phyloP scores from a whole-genome alignment of 23 tunicate species.

The Aplidium turbinatum region DNA sequence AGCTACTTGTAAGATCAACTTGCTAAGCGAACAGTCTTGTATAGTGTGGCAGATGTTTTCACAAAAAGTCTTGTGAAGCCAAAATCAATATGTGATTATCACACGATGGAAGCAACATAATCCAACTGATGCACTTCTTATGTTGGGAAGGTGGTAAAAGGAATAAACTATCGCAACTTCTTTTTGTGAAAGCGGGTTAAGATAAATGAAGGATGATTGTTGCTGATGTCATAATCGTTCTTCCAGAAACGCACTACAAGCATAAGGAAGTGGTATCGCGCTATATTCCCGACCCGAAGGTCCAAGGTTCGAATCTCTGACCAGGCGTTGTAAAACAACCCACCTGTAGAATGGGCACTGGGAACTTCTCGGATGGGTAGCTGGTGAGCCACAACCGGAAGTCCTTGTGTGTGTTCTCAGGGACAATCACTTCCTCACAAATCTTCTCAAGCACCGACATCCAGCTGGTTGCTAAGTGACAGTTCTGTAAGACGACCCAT shows the following conservation, averaged over 20 bases:
- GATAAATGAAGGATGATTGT: too few relatives aligned
- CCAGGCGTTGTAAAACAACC: neutral
- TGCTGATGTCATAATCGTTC: neutral
- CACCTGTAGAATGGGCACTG: constrained; percentile 93
- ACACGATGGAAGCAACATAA: too few relatives aligned
- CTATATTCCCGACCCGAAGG: neutral
- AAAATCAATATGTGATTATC: too few relatives aligned
- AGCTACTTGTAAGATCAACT: too few relatives aligned
- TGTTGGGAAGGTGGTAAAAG: too few relatives aligned
- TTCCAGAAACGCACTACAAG: neutral
- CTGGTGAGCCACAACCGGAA: constrained; percentile 94
- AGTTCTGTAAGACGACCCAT: constrained; percentile 96
- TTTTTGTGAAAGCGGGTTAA: too few relatives aligned
- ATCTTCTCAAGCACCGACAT: constrained; percentile 84
- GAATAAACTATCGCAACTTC: too few relatives aligned
- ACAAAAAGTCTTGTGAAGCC: too few relatives aligned
- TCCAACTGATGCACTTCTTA: too few relatives aligned
- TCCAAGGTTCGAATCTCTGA: neutral
- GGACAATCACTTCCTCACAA: constrained; percentile 87
- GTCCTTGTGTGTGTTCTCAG: constrained; percentile 81
- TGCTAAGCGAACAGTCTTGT: too few relatives aligned
- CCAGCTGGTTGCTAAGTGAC: constrained; percentile 97
- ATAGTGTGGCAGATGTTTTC: too few relatives aligned
- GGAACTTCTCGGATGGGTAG: constrained; percentile 93
- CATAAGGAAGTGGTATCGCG: neutral